These are phyloP conservation scores for Heterodera filipjevi DNA, from an alignment of 2,888 invertebrate genomes.

Conservation along the genomic window DNA sequence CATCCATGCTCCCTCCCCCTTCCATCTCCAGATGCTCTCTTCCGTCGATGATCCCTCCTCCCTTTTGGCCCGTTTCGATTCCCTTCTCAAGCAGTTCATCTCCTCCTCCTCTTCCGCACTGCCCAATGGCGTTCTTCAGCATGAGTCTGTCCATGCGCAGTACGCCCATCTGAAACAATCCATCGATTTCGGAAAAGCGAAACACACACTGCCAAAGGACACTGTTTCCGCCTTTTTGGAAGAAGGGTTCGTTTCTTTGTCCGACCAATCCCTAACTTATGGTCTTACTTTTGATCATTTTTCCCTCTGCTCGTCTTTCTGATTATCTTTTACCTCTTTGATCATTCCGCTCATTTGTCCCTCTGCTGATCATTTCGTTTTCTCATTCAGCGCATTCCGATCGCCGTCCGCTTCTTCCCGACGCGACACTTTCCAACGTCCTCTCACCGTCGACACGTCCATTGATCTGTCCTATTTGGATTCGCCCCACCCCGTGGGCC, in stretches of 20 bases:
- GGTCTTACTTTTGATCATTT: neutral
- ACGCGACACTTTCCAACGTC: constrained; percentile 29
- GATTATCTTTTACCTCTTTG: neutral
- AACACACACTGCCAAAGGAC: constrained; percentile 21
- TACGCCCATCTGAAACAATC: constrained; percentile 36
- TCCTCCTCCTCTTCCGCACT: constrained; percentile 10
- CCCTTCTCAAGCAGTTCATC: constrained; percentile 11
- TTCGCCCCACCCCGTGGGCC: constrained; percentile 40
- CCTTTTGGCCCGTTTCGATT: constrained; percentile 10
- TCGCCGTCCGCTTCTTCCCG: neutral
- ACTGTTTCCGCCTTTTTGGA: constrained; percentile 19
- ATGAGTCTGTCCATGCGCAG: constrained; percentile 39
- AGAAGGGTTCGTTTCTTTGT: neutral
- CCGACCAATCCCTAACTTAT: neutral
- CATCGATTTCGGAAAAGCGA: constrained; percentile 23
- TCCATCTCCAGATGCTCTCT: neutral
- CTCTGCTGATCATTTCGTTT: constrained; percentile 5
- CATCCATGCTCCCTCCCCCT: neutral
- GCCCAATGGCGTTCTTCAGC: neutral
- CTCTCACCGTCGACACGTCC: constrained; percentile 35
- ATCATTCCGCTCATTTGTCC: neutral
- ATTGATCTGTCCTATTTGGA: constrained; percentile 47
- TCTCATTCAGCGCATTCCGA: neutral
- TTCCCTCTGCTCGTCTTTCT: neutral
- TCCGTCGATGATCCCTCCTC: constrained; percentile 23